A percentile compares a stretch with the other conserved stretches of the same genome.
Evolutionary conservation across 2,113 vertebrate genomes (phyloP).

Genomic region (Nyctereutes procyonoides): DNA sequence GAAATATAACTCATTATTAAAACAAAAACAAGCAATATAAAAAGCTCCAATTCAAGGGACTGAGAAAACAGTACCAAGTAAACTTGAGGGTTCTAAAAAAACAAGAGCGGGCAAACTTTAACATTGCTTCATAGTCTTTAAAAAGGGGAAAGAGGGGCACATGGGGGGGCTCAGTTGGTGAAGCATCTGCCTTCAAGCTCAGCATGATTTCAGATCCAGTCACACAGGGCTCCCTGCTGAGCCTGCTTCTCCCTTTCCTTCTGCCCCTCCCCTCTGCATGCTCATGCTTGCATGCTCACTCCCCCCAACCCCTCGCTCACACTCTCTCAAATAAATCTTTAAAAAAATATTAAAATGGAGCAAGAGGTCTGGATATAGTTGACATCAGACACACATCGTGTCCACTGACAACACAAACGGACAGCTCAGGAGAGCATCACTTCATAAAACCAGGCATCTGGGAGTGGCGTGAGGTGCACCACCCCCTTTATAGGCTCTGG

Average conservation of each 20-base stretch:
- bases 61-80: neutral
- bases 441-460: accelerated
- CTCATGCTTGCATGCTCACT: too few relatives aligned
- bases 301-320: too few relatives aligned
- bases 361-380: too few relatives aligned
- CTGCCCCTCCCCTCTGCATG: too few relatives aligned
- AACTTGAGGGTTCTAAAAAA: neutral
- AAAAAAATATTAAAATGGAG: too few relatives aligned
- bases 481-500: neutral
- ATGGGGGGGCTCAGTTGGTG: too few relatives aligned
- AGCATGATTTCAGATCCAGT: too few relatives aligned
- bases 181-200: too few relatives aligned
- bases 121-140: neutral
- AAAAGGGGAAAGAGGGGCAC: too few relatives aligned
- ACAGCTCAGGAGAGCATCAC: neutral
- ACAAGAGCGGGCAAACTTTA: neutral
- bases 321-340: too few relatives aligned
- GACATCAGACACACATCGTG: accelerated
- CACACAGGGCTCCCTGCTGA: too few relatives aligned
- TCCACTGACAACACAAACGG: neutral
- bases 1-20: neutral
- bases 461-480: accelerated
- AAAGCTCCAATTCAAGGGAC: neutral
- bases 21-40: neutral
- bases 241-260: too few relatives aligned